Evolutionary conservation across 2,888 invertebrate species (phyloP).

Genomic region (Latrodectus elegans): DNA sequence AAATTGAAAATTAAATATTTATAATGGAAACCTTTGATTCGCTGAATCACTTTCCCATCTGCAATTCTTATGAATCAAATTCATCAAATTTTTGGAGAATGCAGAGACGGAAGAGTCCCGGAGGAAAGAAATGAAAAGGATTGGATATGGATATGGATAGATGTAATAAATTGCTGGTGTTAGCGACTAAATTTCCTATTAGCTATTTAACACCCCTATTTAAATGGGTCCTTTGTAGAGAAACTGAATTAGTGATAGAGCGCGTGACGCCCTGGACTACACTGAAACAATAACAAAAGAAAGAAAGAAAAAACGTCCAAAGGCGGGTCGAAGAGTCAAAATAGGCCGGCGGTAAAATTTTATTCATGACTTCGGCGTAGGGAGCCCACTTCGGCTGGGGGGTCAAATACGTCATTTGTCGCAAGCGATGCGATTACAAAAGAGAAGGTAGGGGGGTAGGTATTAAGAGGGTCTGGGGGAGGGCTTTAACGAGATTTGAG

Average conservation of each 20-base stretch:
- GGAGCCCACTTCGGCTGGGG: neutral
- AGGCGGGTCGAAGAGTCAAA: slow-evolving; percentile 37
- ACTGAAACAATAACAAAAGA: slow-evolving; percentile 15
- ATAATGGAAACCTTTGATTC: no score
- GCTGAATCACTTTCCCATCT: no score
- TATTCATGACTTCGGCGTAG: slow-evolving; percentile 62
- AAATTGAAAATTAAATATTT: no score
- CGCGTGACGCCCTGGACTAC: slow-evolving; percentile 8
- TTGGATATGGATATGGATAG: no score
- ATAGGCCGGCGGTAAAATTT: slow-evolving; percentile 51
- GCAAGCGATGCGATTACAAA: slow-evolving; percentile 61
- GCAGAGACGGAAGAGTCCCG: neutral
- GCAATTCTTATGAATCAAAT: no score
- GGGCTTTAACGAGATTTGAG: slow-evolving; percentile 65
- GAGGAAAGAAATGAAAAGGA: neutral
- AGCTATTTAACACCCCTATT: neutral
- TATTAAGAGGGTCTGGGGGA: slow-evolving; percentile 54
- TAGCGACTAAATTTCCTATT: neutral
- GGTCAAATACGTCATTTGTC: slow-evolving; percentile 69
- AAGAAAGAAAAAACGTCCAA: neutral
- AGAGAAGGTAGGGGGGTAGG: slow-evolving; percentile 17
- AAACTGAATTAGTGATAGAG: neutral
- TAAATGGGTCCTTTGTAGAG: neutral
- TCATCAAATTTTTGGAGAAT: neutral
- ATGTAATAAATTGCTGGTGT: neutral